Evolutionary conservation across 2,113 vertebrate species (phyloP).

Genomic region (Esox niger): DNA sequence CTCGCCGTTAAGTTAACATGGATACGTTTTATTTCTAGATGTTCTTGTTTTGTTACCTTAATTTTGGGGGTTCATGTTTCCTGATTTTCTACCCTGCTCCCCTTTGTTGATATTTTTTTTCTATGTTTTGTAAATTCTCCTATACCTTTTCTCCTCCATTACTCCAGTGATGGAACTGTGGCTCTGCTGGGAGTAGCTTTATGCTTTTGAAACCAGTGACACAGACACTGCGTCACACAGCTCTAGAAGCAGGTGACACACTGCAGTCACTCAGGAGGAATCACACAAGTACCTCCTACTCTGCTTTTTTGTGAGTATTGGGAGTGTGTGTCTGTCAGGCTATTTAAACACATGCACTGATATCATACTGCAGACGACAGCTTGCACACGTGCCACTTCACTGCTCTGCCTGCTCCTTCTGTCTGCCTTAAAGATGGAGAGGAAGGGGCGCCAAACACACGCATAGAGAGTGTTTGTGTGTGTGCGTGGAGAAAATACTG

Average conservation of each 20-base stretch:
- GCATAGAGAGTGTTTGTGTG: background rate
- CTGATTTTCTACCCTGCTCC: too few species aligned
- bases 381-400: conserved; percentile 65
- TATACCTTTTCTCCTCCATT: too few species aligned
- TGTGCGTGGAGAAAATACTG: conserved; percentile 13
- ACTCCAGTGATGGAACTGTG: too few species aligned
- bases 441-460: conserved; percentile 19
- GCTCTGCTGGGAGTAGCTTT: conserved; percentile 27
- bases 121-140: too few species aligned
- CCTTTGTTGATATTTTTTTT: too few species aligned
- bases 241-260: conserved; percentile 46
- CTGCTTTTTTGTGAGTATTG: too few species aligned
- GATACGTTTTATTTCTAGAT: too few species aligned
- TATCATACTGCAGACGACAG: conserved; percentile 63
- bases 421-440: conserved; percentile 54
- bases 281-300: background rate
- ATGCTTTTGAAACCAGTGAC: conserved; percentile 67
- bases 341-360: conserved; percentile 59
- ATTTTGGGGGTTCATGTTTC: too few species aligned
- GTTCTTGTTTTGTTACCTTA: too few species aligned
- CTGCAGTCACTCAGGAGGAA: conserved; percentile 27
- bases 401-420: conserved; percentile 49
- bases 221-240: conserved; percentile 22
- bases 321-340: conserved; percentile 27
- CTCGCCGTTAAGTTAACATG: too few species aligned